Evolutionary conservation across 2,797 vertebrate species (phyloP), one percentile per base, ranked within the genome.

Genomic region (Sebastiscus albofasciatus): DNA sequence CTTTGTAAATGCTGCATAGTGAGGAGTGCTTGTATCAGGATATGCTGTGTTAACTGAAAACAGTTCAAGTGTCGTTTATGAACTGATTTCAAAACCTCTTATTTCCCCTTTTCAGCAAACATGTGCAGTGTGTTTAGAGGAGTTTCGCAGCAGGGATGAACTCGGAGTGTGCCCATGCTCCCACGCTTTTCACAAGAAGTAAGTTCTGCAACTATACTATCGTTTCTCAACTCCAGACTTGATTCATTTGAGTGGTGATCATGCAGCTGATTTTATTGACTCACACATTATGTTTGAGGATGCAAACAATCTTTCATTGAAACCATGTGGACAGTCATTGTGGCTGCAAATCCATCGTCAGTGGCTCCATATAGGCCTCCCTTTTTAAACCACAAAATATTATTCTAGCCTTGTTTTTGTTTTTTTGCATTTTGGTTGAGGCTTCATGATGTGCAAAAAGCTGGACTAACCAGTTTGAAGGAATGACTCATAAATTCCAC

Each of bases 101-200:
- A 1, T 86, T 83, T 59, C 31, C 4, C n/a, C 26, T 67, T 75
- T 87, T 29, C 91, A 97, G 96, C 96, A 97, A 95, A 95, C 93
- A 10, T 97, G 96, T 75, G 96, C 96, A 0, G 96, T 97, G 83
- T 97, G 96, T 87, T 90, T 97, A 83, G 96, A 96, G 26, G 96
- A 97, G 88, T 97, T 97, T 79, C 90, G 93, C 81, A 95, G 87
- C 87, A 91, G 94, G 70, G 96, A 97, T 1, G 96, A 97, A 89
- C 95, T 97, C 0, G 96, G 96, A 22, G 94, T 97, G 59, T 97
- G 96, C 56, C 95, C 95, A 1, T 96, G 96, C 78, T 94, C 96
- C n/a, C 96, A 96, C 39, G 95, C 96, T 33, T 97, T 97, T 87
- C 96, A 97, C 90, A 96, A 96, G 83, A 96, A 96, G 96, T 97